These are phyloP conservation scores for Leucophenga varia DNA, from an alignment of 1,140 invertebrate genomes.

Conservation along the genomic window DNA sequence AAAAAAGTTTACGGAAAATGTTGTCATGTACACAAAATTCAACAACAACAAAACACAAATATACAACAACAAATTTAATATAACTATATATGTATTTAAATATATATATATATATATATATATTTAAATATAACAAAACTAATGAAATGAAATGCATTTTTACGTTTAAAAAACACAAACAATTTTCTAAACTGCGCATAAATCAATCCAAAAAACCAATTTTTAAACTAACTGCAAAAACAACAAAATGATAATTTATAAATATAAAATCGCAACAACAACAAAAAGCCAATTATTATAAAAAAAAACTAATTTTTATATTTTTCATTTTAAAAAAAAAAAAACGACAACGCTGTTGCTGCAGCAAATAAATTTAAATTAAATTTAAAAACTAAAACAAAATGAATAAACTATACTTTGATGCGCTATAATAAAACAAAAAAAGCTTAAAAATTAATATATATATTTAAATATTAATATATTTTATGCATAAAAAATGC, in stretches of 20 bases:
- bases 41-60: constrained; percentile 21
- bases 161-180: too few relatives aligned
- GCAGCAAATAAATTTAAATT: constrained; percentile 14
- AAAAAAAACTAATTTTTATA: neutral
- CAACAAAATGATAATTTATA: constrained; percentile 14
- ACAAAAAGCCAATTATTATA: too few relatives aligned
- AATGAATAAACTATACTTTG: too few relatives aligned
- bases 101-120: constrained; percentile 13
- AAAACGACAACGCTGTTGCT: too few relatives aligned
- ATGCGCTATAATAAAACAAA: constrained; percentile 14
- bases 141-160: constrained; percentile 24
- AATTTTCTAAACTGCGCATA: too few relatives aligned
- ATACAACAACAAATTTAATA: constrained; percentile 26
- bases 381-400: constrained; percentile 29
- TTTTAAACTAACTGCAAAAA: constrained; percentile 41
- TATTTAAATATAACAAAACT: constrained; percentile 29
- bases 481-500: constrained; percentile 21
- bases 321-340: constrained; percentile 7
- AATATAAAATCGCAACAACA: too few relatives aligned
- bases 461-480: neutral
- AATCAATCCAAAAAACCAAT: constrained; percentile 24
- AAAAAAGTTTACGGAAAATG: too few relatives aligned
- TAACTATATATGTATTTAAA: constrained; percentile 8
- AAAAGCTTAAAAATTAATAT: constrained; percentile 27
- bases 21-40: constrained; percentile 23